Conservation (phyloP, 2,888 invertebrate species). For the Cistogaster globosa region DNA sequence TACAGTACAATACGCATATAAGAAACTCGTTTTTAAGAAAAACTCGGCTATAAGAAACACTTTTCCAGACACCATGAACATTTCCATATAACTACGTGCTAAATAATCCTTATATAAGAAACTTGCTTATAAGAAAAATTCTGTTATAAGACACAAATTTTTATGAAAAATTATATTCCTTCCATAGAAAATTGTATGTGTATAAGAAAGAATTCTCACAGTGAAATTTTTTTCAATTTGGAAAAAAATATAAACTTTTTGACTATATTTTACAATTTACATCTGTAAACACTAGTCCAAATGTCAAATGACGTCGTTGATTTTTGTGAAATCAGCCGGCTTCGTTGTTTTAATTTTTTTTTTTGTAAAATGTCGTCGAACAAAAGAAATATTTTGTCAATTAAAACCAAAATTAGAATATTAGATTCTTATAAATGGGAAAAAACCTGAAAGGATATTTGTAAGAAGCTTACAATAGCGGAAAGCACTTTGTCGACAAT, state of each 20-base stretch:
- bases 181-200: not conserved
- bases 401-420: too few species aligned
- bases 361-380: too few species aligned
- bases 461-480: too few species aligned
- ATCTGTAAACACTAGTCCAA: too few species aligned
- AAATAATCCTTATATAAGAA: conserved; percentile 1
- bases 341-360: not conserved
- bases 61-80: not conserved
- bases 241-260: too few species aligned
- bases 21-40: not conserved
- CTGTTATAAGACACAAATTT: not conserved
- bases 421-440: too few species aligned
- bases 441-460: too few species aligned
- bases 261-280: too few species aligned
- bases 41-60: not conserved
- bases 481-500: too few species aligned
- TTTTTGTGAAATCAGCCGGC: not conserved
- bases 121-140: not conserved
- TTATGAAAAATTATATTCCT: not conserved
- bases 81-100: conserved; percentile 2
- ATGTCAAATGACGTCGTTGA: too few species aligned
- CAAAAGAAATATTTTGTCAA: too few species aligned
- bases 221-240: too few species aligned
- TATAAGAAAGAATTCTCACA: not conserved
- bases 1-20: conserved; percentile 4